Conservation (phyloP, 2,888 invertebrate genomes). For the Eupithecia subumbrata region DNA sequence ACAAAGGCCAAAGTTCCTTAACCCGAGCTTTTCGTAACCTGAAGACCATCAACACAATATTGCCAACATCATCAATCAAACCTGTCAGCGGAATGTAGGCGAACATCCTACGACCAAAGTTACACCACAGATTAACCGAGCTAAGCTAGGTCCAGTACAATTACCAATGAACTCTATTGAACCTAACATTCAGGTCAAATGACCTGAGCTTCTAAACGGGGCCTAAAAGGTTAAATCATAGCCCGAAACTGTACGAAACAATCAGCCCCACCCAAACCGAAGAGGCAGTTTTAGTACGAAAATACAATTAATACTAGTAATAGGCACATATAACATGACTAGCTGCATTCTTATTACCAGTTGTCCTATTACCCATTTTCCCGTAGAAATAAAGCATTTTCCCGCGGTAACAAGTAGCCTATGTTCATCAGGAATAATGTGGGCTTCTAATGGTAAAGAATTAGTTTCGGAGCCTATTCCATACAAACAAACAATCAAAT, state of each 20-base stretch:
- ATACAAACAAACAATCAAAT: too few relatives aligned
- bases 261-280: not conserved
- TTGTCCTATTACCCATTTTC: too few relatives aligned
- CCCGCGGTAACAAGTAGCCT: too few relatives aligned
- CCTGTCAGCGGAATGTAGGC: slow-evolving; percentile 58
- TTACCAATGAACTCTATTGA: slow-evolving; percentile 44
- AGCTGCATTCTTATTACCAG: too few relatives aligned
- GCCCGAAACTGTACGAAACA: not conserved
- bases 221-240: not conserved
- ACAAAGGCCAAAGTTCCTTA: slow-evolving; percentile 20
- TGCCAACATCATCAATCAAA: slow-evolving; percentile 49
- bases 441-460: too few relatives aligned
- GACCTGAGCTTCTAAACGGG: not conserved
- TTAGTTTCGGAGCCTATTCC: too few relatives aligned
- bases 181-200: slow-evolving; percentile 37
- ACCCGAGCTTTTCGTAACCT: slow-evolving; percentile 22
- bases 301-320: not conserved
- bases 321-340: not conserved
- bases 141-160: slow-evolving; percentile 21
- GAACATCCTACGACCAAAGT: slow-evolving; percentile 45
- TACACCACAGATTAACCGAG: slow-evolving; percentile 33
- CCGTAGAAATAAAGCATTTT: too few relatives aligned
- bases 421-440: too few relatives aligned
- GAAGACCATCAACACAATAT: slow-evolving; percentile 15
- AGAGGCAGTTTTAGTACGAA: not conserved